Conservation (phyloP, 2,797 vertebrate species). For the Myotis pilosus region DNA sequence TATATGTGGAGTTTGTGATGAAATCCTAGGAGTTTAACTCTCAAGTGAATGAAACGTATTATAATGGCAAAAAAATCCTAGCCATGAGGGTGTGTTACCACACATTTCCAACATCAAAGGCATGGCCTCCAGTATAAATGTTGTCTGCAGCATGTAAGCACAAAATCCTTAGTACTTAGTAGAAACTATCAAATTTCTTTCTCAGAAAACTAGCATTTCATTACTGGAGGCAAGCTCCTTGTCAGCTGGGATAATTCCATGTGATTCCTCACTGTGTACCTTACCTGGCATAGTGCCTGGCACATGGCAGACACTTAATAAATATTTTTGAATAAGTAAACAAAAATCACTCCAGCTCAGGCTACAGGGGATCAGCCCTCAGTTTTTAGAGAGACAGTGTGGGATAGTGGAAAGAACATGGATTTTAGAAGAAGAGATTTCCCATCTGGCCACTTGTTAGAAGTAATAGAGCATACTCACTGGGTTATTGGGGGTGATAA, state of each 20-base stretch:
- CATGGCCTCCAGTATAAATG: background rate
- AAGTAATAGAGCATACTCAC: background rate
- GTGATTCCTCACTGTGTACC: background rate
- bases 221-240: background rate
- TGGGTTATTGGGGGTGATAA: background rate
- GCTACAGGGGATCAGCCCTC: background rate
- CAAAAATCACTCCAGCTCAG: background rate
- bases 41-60: slow-evolving; percentile 23
- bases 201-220: slow-evolving; percentile 4
- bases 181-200: slow-evolving; percentile 21
- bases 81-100: background rate
- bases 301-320: background rate
- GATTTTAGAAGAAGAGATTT: slow-evolving; percentile 37
- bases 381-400: background rate
- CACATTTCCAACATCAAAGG: background rate
- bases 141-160: background rate
- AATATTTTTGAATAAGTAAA: slow-evolving; percentile 23
- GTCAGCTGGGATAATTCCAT: background rate
- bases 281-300: background rate
- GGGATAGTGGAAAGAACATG: background rate
- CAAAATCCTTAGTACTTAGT: background rate
- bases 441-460: background rate
- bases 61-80: background rate
- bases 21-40: slow-evolving; percentile 29
- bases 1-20: background rate